These are phyloP conservation scores for Mobula hypostoma DNA, from an alignment of 2,113 vertebrate genomes.

Conservation along the genomic window DNA sequence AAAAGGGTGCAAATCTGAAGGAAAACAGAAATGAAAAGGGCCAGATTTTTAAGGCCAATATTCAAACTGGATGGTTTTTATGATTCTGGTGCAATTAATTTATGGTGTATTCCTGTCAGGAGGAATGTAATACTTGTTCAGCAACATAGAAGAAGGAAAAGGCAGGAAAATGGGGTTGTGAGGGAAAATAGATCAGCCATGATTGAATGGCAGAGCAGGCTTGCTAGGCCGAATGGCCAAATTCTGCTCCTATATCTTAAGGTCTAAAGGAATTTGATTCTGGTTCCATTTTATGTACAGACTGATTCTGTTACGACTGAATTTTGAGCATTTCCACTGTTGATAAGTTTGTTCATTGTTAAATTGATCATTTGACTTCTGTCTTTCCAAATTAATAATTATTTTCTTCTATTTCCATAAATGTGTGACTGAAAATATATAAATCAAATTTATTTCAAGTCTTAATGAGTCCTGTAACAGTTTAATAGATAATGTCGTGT, in stretches of 20 bases:
- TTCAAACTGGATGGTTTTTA: neutral
- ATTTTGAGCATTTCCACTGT: neutral
- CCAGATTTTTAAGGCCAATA: neutral
- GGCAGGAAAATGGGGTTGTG: no score
- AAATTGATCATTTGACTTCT: neutral
- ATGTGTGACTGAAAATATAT: neutral
- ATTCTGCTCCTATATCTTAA: no score
- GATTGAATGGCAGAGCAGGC: no score
- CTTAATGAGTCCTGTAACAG: neutral
- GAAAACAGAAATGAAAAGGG: neutral
- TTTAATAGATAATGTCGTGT: neutral
- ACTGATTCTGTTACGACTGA: neutral
- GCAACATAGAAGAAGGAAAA: neutral
- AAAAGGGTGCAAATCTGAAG: neutral
- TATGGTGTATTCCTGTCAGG: neutral
- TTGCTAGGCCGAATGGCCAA: no score
- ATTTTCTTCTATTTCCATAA: neutral
- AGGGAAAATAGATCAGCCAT: no score
- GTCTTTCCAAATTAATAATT: neutral
- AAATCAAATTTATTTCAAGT: neutral
- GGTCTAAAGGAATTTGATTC: neutral
- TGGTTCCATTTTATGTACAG: neutral
- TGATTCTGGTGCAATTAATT: neutral
- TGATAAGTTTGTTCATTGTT: neutral
- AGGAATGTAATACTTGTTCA: neutral